These are phyloP conservation scores for Ceyx margarethae DNA, from an alignment of 2,113 vertebrate species.

Conservation along the genomic window DNA sequence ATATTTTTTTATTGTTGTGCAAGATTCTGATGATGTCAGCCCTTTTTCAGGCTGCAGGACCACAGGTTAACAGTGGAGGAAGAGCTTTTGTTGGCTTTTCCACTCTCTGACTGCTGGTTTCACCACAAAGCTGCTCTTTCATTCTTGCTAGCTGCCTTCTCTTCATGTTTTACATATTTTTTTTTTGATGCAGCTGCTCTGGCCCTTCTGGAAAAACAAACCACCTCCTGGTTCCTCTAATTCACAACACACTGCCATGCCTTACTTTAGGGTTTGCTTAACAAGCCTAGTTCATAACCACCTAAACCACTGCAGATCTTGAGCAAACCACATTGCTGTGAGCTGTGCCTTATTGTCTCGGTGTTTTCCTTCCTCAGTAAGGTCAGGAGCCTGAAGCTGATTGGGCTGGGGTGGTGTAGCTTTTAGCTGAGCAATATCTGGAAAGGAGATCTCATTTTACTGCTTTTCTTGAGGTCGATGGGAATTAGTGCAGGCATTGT, in stretches of 20 bases:
- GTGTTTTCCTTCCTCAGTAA: neutral
- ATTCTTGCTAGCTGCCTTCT: neutral
- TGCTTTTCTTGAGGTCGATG: neutral
- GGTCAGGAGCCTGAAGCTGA: neutral
- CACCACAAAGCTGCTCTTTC: neutral
- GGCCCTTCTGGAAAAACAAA: neutral
- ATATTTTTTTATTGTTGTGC: neutral
- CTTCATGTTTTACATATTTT: fast-evolving
- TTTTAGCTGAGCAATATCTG: neutral
- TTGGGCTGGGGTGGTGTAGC: neutral
- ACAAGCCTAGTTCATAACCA: neutral
- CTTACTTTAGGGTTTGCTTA: neutral
- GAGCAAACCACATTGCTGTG: neutral
- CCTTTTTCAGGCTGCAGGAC: neutral
- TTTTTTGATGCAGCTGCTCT: neutral
- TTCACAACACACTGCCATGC: neutral
- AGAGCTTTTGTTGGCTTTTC: neutral
- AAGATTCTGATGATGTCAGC: neutral
- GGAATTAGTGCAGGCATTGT: neutral
- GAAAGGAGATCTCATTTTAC: neutral
- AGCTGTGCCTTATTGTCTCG: neutral
- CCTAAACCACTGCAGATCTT: neutral
- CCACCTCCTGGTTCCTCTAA: neutral
- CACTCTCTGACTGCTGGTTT: neutral
- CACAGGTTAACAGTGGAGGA: neutral